A percentile compares a stretch with the other conserved stretches of the same genome.
phyloP scores from a whole-genome alignment of 2,797 vertebrate genomes.

The Sebastes variabilis region DNA sequence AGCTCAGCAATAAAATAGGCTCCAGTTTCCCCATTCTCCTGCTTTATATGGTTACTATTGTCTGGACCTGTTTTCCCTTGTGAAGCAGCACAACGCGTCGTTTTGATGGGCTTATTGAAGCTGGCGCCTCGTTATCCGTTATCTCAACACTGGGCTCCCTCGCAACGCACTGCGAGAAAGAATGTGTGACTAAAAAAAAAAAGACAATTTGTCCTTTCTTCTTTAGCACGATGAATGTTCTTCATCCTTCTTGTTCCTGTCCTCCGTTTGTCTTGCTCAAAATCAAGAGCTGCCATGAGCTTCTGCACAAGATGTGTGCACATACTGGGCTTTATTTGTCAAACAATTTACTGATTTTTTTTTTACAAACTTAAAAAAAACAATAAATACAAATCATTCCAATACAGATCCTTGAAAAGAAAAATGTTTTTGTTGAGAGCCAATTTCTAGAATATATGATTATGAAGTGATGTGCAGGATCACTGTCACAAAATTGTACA shows the following conservation, averaged over 20 bases:
- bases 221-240: slow-evolving; percentile 4
- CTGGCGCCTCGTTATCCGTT: slow-evolving; percentile 59
- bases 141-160: slow-evolving; percentile 50
- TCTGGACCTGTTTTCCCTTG: slow-evolving; percentile 58
- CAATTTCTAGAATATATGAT: neutral
- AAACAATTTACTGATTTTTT: neutral
- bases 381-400: neutral
- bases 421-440: neutral
- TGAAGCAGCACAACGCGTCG: slow-evolving; percentile 43
- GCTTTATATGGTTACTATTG: slow-evolving; percentile 47
- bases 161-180: slow-evolving; percentile 28
- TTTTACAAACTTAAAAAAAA: neutral
- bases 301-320: neutral
- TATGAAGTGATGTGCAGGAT: neutral
- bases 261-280: neutral
- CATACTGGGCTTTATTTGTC: neutral
- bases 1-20: slow-evolving; percentile 54
- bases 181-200: slow-evolving; percentile 16
- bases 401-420: neutral
- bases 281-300: neutral
- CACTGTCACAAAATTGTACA: neutral
- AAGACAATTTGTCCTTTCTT: slow-evolving; percentile 21
- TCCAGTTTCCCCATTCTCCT: slow-evolving; percentile 22
- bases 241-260: neutral
- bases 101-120: slow-evolving; percentile 65